phyloP scores from a whole-genome alignment of 2,797 vertebrate genomes.

The Tinamus major region DNA sequence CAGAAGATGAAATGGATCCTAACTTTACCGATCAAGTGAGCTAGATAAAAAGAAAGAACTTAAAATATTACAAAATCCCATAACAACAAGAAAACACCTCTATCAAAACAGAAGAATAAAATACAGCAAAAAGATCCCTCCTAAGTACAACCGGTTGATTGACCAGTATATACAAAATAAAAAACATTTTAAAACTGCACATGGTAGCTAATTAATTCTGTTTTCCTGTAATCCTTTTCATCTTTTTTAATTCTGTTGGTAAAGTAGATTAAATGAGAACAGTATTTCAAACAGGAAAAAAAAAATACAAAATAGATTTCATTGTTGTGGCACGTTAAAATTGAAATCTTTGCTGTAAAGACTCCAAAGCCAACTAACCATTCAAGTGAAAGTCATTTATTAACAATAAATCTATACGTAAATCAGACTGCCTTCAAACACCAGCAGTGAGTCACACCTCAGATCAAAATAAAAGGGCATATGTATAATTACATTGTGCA shows the following conservation, averaged over 20 bases:
- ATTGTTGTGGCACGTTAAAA: not conserved
- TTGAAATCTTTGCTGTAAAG: conserved; percentile 23
- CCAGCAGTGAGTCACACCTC: conserved; percentile 35
- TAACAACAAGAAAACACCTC: not conserved
- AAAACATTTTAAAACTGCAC: not conserved
- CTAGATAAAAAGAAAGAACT: not conserved
- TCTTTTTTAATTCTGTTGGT: conserved; percentile 17
- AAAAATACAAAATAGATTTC: not conserved
- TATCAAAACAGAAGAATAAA: not conserved
- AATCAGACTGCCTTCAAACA: conserved; percentile 38
- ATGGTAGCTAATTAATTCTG: not conserved
- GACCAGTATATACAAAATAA: not conserved
- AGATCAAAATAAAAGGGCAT: conserved; percentile 53
- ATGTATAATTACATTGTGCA: not conserved
- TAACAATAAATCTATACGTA: conserved; percentile 48
- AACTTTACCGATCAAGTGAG: not conserved
- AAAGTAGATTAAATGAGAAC: not conserved
- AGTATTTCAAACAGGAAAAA: conserved; percentile 1
- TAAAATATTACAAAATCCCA: not conserved
- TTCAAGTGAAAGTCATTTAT: conserved; percentile 25
- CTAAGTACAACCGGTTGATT: not conserved
- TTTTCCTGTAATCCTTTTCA: conserved; percentile 27
- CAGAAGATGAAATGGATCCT: not conserved
- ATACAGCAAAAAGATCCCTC: accelerated
- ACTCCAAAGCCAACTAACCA: not conserved